These are phyloP conservation scores for Nezara viridula DNA, from an alignment of 2,888 invertebrate genomes.

Conservation along the genomic window DNA sequence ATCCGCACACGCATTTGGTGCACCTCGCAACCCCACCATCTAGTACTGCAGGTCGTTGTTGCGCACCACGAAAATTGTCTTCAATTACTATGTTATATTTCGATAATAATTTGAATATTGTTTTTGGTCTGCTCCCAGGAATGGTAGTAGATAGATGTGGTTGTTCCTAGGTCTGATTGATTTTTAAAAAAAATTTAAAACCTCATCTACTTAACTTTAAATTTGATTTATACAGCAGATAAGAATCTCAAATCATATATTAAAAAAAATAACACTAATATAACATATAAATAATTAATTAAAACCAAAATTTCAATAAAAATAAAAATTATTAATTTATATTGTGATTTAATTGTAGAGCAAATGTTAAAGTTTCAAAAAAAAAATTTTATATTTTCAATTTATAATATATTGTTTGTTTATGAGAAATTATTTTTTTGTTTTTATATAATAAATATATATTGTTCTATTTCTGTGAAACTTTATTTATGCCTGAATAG, in stretches of 20 bases:
- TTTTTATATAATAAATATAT: constrained; percentile 10
- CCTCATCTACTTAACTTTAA: constrained; percentile 36
- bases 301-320: neutral
- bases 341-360: neutral
- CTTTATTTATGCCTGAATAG: neutral
- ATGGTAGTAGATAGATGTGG: constrained; percentile 96
- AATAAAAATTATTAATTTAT: neutral
- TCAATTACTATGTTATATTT: constrained; percentile 93
- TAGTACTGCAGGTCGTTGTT: constrained; percentile 89
- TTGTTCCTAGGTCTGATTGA: constrained; percentile 78
- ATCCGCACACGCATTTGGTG: constrained; percentile 89
- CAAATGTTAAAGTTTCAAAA: neutral
- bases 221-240: neutral
- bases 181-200: neutral
- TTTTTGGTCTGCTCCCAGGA: constrained; percentile 88
- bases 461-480: neutral
- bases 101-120: constrained; percentile 88
- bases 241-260: neutral
- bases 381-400: neutral
- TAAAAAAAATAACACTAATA: neutral
- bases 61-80: constrained; percentile 90
- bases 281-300: neutral
- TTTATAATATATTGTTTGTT: neutral
- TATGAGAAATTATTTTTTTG: neutral
- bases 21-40: constrained; percentile 83